Percentiles rank a stretch among this genome's conserved stretches.
Evolutionary conservation across 2,888 invertebrate genomes (phyloP).

Genomic region (Scrobipalpa atriplicella): DNA sequence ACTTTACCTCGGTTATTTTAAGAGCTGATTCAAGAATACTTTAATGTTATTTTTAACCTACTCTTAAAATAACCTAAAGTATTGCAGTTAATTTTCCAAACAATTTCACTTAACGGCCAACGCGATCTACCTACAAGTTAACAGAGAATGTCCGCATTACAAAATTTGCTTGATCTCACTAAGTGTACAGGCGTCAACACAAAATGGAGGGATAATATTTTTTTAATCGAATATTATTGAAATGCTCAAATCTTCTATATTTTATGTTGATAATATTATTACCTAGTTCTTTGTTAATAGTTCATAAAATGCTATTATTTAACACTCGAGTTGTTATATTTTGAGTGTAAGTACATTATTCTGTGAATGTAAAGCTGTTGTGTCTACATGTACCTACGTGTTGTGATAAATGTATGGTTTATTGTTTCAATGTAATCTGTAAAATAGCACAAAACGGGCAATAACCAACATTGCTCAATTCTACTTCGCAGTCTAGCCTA

Average conservation of each 20-base stretch:
- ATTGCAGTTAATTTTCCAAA: too few relatives aligned
- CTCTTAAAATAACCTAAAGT: too few relatives aligned
- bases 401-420: conserved; percentile 75
- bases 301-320: conserved; percentile 65
- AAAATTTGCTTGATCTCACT: conserved; percentile 37
- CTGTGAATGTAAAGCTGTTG: conserved; percentile 52
- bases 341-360: conserved; percentile 60
- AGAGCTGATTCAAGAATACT: too few relatives aligned
- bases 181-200: conserved; percentile 51
- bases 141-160: background rate
- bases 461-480: conserved; percentile 68
- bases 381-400: conserved; percentile 69
- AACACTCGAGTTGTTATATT: conserved; percentile 62
- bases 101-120: too few relatives aligned
- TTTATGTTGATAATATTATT: conserved; percentile 78
- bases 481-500: conserved; percentile 38
- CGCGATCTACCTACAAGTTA: background rate
- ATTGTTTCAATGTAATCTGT: conserved; percentile 63
- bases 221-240: conserved; percentile 73
- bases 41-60: too few relatives aligned
- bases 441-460: conserved; percentile 66
- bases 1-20: too few relatives aligned
- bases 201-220: conserved; percentile 67
- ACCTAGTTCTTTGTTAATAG: conserved; percentile 71
- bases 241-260: conserved; percentile 79